phyloP scores from a whole-genome alignment of 2,888 invertebrate genomes.

The Euzophera pinguis region DNA sequence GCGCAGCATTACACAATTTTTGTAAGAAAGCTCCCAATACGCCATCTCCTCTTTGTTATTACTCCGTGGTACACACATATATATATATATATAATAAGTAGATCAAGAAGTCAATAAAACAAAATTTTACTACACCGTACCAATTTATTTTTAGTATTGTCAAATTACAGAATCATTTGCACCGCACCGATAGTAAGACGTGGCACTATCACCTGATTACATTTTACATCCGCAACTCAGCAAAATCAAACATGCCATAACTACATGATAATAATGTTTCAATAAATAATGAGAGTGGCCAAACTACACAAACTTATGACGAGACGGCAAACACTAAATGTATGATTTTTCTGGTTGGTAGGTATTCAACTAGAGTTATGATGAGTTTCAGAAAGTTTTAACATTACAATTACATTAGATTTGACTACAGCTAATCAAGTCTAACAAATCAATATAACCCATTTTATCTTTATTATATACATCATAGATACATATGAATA shows the following conservation, averaged over 20 bases:
- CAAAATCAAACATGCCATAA: constrained; percentile 24
- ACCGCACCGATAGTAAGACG: constrained; percentile 20
- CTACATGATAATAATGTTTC: constrained; percentile 22
- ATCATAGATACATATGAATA: constrained; percentile 42
- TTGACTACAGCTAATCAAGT: constrained; percentile 17
- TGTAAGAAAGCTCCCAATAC: too few relatives aligned
- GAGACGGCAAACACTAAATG: background rate
- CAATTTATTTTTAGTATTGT: constrained; percentile 73
- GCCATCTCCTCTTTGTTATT: too few relatives aligned
- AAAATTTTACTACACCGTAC: constrained; percentile 58
- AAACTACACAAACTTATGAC: constrained; percentile 2
- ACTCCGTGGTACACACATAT: too few relatives aligned
- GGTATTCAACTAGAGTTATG: background rate
- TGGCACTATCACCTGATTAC: constrained; percentile 22
- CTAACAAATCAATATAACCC: constrained; percentile 25
- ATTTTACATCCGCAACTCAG: constrained; percentile 22
- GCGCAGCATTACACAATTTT: too few relatives aligned
- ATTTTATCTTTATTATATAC: constrained; percentile 26
- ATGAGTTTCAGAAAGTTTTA: background rate
- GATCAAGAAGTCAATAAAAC: constrained; percentile 22
- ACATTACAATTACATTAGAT: background rate
- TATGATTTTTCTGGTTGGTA: constrained; percentile 1
- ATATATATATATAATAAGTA: too few relatives aligned
- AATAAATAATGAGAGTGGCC: constrained; percentile 24
- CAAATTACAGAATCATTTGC: constrained; percentile 49